Evolutionary conservation across 2,797 vertebrate species (phyloP), one percentile per base, ranked within the genome.

Genomic region (Paramormyrops hopkinsi): DNA sequence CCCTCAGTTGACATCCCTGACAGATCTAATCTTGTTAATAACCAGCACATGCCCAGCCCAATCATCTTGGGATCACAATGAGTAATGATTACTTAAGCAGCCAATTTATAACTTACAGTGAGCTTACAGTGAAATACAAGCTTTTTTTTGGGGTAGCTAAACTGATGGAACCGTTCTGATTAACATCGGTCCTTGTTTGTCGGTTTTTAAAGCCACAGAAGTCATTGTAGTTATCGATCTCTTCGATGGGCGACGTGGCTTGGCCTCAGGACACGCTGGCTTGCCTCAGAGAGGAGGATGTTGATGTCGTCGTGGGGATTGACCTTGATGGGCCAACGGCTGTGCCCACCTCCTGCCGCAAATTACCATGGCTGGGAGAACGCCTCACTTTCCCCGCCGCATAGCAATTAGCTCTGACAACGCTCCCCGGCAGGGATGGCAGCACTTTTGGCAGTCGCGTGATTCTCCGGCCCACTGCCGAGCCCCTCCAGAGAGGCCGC

Each of bases 11-110:
- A 94, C 94, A 96, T 95, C 84, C 95, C 93, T 96, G 95, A 96
- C 96, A 96, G 95, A 95, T 96, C 93, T 95, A 95, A 94, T 96
- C 95, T 92, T 94, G 93, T 93, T 97, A 97, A 97, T 94, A 93
- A 96, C 48, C 89, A 94, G 93, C 95, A 96, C 95, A 96, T 96
- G 94, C 93, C 95, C 94, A 92, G 91, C 93, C 94, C 95, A 94
- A 93, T 93, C 95, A 94, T 93, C 92, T 93, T 90, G 91, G 90
- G 92, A 92, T 91, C 92, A 91, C 87, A 89, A 48, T 91, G 89
- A 93, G 12, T 92, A 93, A 94, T 92, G 90, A 91, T 92, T 93
- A 90, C 87, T 93, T 93, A 89, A 91, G 93, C 92, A 90, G 91
- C 0, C 0, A 90, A 91, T 91, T 91, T 91, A 88, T 7, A 6